These are phyloP conservation scores for Cyanoliseus patagonus DNA, from an alignment of 2,113 vertebrate genomes.

Conservation along the genomic window DNA sequence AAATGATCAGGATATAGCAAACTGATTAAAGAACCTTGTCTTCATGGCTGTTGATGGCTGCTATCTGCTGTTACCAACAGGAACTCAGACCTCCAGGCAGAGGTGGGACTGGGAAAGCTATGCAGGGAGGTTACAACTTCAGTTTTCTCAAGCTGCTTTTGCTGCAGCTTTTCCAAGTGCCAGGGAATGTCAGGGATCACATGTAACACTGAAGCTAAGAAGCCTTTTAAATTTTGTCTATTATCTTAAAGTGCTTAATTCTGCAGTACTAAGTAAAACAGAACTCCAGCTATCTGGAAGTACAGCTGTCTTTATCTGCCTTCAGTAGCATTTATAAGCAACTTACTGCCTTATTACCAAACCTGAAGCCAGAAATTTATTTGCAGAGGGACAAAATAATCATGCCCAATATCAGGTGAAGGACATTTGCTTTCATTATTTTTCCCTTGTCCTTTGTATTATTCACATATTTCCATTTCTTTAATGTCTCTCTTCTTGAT, in stretches of 20 bases:
- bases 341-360: conserved; percentile 19
- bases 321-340: background rate
- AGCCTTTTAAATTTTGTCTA: background rate
- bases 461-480: conserved; percentile 63
- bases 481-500: conserved; percentile 57
- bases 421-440: conserved; percentile 42
- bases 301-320: conserved; percentile 1
- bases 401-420: conserved; percentile 47
- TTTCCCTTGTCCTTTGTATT: conserved; percentile 63
- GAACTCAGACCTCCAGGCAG: background rate
- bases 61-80: background rate
- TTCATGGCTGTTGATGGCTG: background rate
- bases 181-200: background rate
- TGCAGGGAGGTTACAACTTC: background rate
- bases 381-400: conserved; percentile 37
- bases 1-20: background rate
- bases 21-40: background rate
- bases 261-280: background rate
- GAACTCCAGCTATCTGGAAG: background rate
- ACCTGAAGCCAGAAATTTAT: conserved; percentile 12
- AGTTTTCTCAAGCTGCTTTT: background rate
- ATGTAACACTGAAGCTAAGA: background rate
- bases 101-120: background rate
- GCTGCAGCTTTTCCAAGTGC: background rate
- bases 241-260: background rate